Evolutionary conservation across 2,888 invertebrate species (phyloP).

Genomic region (Drosophila fulvimacula): DNA sequence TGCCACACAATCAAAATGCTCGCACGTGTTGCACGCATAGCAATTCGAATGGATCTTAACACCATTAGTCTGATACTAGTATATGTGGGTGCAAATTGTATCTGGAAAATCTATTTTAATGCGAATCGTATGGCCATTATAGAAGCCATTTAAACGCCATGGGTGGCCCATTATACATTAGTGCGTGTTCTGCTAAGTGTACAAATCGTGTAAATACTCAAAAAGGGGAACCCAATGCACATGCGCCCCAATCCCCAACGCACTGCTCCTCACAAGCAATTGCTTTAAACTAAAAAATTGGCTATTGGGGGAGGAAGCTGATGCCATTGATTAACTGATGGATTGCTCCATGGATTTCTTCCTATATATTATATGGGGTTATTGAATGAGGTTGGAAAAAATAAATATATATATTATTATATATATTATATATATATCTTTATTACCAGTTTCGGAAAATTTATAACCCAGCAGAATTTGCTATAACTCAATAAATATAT

Average conservation of each 20-base stretch:
- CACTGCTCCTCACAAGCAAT: background rate
- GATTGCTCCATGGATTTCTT: background rate
- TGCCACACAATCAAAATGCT: constrained; percentile 25
- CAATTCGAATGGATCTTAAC: constrained; percentile 44
- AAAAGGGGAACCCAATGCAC: background rate
- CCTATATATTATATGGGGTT: background rate
- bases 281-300: constrained; percentile 3
- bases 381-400: too few species aligned
- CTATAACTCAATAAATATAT: too few species aligned
- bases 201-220: constrained; percentile 9
- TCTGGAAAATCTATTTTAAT: constrained; percentile 56
- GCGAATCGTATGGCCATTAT: constrained; percentile 44
- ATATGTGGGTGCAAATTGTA: constrained; percentile 42
- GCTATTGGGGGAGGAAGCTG: background rate
- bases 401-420: too few species aligned
- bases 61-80: constrained; percentile 28
- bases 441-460: too few species aligned
- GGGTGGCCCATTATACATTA: constrained; percentile 49
- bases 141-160: constrained; percentile 52
- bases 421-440: too few species aligned
- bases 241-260: background rate
- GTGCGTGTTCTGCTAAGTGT: constrained; percentile 26
- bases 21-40: constrained; percentile 56
- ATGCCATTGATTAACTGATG: background rate
- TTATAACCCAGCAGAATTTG: too few species aligned